phyloP scores from a whole-genome alignment of 2,797 vertebrate species.

The Xenopus petersii region DNA sequence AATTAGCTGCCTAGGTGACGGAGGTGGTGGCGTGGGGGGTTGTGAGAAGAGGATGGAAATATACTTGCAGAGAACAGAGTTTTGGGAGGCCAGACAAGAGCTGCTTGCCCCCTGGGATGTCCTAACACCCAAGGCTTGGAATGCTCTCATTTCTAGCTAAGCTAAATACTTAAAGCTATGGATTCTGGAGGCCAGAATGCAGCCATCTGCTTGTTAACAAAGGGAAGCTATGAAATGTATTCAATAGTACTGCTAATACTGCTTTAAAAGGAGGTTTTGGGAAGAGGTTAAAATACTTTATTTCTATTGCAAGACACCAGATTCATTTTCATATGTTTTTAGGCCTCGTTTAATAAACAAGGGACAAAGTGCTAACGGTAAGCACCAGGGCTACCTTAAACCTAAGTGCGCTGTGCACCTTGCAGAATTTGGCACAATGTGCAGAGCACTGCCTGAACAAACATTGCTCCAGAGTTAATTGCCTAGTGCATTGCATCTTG shows the following conservation, averaged over 20 bases:
- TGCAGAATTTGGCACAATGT: no score
- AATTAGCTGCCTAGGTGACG: constrained; percentile 94
- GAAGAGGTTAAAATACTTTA: background rate
- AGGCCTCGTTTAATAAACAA: no score
- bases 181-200: constrained; percentile 60
- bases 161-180: constrained; percentile 72
- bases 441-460: no score
- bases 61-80: constrained; percentile 78
- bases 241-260: background rate
- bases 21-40: constrained; percentile 62
- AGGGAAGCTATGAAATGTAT: constrained; percentile 18
- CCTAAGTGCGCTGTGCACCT: no score
- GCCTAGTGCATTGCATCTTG: no score
- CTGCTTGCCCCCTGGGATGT: constrained; percentile 65
- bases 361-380: no score
- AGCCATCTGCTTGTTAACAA: constrained; percentile 55
- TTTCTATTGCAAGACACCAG: background rate
- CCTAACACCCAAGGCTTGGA: constrained; percentile 79
- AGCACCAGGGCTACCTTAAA: no score
- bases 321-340: background rate
- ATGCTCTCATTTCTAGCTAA: constrained; percentile 68
- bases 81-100: constrained; percentile 69
- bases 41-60: constrained; percentile 74
- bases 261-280: background rate
- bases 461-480: no score